Base-by-base conservation (phyloP, 2,113 vertebrate genomes). In the Phocoena phocoena region DNA sequence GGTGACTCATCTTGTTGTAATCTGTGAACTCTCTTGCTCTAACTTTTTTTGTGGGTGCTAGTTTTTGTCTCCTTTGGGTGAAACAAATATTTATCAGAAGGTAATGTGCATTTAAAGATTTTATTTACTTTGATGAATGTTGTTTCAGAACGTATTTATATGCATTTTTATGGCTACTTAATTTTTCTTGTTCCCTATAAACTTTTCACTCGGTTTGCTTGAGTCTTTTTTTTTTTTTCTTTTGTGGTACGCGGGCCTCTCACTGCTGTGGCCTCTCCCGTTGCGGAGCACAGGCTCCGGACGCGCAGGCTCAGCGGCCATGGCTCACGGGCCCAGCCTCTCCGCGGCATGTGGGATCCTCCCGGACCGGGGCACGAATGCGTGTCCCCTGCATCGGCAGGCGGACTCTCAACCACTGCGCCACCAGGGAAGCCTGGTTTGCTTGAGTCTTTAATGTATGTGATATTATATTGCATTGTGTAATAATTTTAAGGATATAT, bases 1-100 rank as follows among this genome's bases (percentile, higher is more conserved):
- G 58, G 50, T 96, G 88, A 98, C 74, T 97, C 93, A 96, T 96
- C 77, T 87, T 89, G 31, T 63, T 93, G n/a, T 74, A 81, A 91
- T 88, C 58, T 95, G 17, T 96, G 74, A 90, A 93, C 63, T 63
- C 1, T 44, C 11, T 90, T 10, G 88, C 3, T 73, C 26, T 90
- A 20, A 60, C 58, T 74, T 83, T 93, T 82, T 95, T 60, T 67
- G n/a, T 67, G 13, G 63, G 41, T 83, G 28, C 38, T 91, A 26
- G 11, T 86, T 79, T 67, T 87, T 95, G 53, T 83, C 11, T 58
- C 12, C 36, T 88, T 96, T 95, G 68, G 21, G 38, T 85, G 41
- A 95, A 92, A 89, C 41, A 91, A n/a, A 63, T 96, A 41, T 90
- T 94, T 95, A 89, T 79, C 23, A 92, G 60, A 50, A 87, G 20